A percentile compares a stretch with the other conserved stretches of the same genome.
Conservation (phyloP, 2,113 vertebrate genomes). For the Rissa tridactyla region DNA sequence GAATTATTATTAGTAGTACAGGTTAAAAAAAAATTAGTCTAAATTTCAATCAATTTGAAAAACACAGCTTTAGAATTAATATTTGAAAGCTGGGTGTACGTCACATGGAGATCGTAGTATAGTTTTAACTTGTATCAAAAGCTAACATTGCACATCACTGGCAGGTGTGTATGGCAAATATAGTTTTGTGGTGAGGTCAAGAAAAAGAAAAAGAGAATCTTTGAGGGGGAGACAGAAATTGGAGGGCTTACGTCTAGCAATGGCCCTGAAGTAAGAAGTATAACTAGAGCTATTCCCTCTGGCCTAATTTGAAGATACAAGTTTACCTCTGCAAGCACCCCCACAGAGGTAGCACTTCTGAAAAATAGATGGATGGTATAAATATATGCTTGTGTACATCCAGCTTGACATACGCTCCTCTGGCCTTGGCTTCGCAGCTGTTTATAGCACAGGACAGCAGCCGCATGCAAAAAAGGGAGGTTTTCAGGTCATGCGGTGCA, state of each 20-base stretch:
- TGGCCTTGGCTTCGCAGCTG: neutral
- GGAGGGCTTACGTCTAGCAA: neutral
- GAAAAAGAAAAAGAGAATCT: neutral
- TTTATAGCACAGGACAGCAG: neutral
- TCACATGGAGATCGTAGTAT: neutral
- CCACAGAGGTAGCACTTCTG: neutral
- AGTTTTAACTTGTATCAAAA: neutral
- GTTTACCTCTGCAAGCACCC: neutral
- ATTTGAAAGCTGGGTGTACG: neutral
- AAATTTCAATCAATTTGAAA: neutral
- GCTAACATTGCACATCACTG: neutral
- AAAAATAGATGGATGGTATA: neutral
- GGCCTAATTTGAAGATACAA: neutral
- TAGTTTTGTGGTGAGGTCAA: neutral
- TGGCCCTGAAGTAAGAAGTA: neutral
- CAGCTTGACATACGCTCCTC: accelerated
- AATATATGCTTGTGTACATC: neutral
- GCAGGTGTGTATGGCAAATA: neutral
- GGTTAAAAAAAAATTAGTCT: neutral
- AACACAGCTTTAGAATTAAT: neutral
- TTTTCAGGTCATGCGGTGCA: accelerated
- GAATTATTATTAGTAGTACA: neutral
- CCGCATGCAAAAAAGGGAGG: neutral
- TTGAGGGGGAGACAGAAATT: neutral
- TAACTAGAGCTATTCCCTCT: neutral